These are phyloP conservation scores for Knipowitschia caucasica DNA, from an alignment of 2,797 vertebrate genomes.

Conservation along the genomic window DNA sequence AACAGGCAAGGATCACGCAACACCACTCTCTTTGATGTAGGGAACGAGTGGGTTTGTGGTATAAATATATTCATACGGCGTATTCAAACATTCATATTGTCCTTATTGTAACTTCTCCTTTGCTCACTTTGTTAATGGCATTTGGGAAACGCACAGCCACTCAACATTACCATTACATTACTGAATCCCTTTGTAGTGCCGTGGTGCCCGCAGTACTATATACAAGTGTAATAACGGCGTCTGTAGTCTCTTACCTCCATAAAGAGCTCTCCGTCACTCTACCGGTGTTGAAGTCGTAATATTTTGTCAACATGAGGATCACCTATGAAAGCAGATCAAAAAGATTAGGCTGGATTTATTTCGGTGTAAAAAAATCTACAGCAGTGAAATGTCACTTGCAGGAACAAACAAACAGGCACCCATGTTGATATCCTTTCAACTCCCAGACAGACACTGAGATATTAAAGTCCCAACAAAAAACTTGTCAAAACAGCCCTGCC, in stretches of 20 bases:
- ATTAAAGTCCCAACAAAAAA: conserved; percentile 38
- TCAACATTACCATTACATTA: conserved; percentile 7
- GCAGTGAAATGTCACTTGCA: conserved; percentile 23
- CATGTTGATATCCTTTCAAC: conserved; percentile 26
- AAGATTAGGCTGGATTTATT: conserved; percentile 24
- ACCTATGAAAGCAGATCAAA: conserved; percentile 77
- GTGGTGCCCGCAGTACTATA: not conserved
- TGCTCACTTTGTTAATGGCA: conserved; percentile 4
- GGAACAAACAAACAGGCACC: conserved; percentile 9
- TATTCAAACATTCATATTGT: not conserved
- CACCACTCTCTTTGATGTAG: not conserved
- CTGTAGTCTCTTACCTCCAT: conserved; percentile 82
- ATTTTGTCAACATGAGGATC: conserved; percentile 95
- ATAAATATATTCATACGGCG: conserved; percentile 9
- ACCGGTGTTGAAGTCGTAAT: conserved; percentile 92
- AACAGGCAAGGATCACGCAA: not conserved
- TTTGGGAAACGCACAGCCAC: conserved; percentile 5
- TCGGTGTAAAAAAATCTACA: conserved; percentile 14
- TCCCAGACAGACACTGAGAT: conserved; percentile 33
- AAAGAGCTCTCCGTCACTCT: conserved; percentile 94
- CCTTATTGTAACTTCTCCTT: not conserved
- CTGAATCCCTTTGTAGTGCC: conserved; percentile 7
- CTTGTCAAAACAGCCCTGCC: conserved; percentile 17
- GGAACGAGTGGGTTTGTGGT: conserved; percentile 3
- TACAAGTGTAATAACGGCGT: not conserved